Evolutionary conservation across 2,797 vertebrate genomes (phyloP), one percentile per base, ranked within the genome.

Genomic region (Delichon dasypus): DNA sequence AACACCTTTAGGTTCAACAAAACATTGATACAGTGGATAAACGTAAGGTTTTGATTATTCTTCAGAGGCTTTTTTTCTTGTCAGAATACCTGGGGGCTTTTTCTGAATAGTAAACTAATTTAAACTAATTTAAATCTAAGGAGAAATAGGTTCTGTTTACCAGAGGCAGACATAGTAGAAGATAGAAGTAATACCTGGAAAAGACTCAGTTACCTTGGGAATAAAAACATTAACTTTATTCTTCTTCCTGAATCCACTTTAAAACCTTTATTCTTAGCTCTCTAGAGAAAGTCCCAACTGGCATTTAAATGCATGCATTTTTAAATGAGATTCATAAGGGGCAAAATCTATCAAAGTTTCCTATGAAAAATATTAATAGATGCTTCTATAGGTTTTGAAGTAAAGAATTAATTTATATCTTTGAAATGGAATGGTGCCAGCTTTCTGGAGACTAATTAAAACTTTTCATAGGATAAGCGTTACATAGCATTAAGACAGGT

Each of bases 171-270:
- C 16, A 42, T 82, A 84, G 73, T 57, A 85, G 29, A 50, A 76
- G 34, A 32, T 54, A 68, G 8, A 45, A 67, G 32, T 53, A 65
- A 66, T 90, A 87, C 36, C 55, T 66, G 44, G 38, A 53, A 94
- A 91, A 72, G 9, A 82, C 51, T 92, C 51, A 58, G 26, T 93
- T 88, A 67, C 70, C 77, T 67, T 74, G 57, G 67, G 57, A 97
- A 86, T 95, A 70, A 76, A 85, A 86, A 89, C 71, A 58, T 27
- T 77, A 94, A 55, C 25, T 93, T 95, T 94, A 30, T 94, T 95
- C 67, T 95, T 79, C 27, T 92, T 32, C 51, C 54, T 93, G 45
- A 90, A 93, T 92, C 79, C 16, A 61, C 55, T 95, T 95, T 65
- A 87, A 96, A 95, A 13, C 58, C 11, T 89, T 48, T 68, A 38